Base-by-base conservation (phyloP, 2,113 vertebrate genomes). In the Oceanites oceanicus region DNA sequence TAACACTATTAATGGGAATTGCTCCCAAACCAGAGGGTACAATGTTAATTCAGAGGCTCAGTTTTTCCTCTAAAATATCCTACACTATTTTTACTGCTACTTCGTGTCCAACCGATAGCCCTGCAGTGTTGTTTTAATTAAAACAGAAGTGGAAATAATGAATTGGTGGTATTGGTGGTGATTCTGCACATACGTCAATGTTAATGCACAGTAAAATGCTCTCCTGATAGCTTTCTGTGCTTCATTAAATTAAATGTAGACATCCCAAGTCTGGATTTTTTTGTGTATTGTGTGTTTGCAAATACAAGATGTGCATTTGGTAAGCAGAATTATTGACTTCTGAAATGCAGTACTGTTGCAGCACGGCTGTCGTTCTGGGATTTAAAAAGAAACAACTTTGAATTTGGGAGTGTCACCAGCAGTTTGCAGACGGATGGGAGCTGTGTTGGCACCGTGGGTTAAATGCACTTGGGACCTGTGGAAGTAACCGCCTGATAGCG, bases 111-210 rank as follows among this genome's bases (percentile, higher is more conserved):
- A 45, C 74, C 14, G 34, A 68, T 75, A 87, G 40, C 49, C 80
- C 75, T 86, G 70, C 76, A 92, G 88, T 77, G 58, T 34, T 92
- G 47, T 70, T 94, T 87, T 91, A 93, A 87, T 97, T 90, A 96
- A 97, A 95, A 84, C 76, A 86, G 68, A 95, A 96, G 92, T 91
- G 75, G 76, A 76, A 93, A 53, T 90, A 93, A 66, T 66, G 53
- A 90, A 71, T 92, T 92, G 63, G 84, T 94, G 67, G 77, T 89
- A 49, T 71, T 88, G 80, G 38, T 95, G 87, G 80, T 92, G 76
- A 77, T 88, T 81, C 86, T 93, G 63, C 89, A 34, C 83, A 81
- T 91, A 59, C 42, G 36, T 94, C 66, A 38, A 13, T 83, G 63
- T 71, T 95, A 63, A 72, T 44, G 72, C 44, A 23, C 50, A 59